Percentiles rank a stretch among this genome's conserved stretches.
Evolutionary conservation across 2,797 vertebrate genomes (phyloP).

Genomic region (Crenuchus spilurus): DNA sequence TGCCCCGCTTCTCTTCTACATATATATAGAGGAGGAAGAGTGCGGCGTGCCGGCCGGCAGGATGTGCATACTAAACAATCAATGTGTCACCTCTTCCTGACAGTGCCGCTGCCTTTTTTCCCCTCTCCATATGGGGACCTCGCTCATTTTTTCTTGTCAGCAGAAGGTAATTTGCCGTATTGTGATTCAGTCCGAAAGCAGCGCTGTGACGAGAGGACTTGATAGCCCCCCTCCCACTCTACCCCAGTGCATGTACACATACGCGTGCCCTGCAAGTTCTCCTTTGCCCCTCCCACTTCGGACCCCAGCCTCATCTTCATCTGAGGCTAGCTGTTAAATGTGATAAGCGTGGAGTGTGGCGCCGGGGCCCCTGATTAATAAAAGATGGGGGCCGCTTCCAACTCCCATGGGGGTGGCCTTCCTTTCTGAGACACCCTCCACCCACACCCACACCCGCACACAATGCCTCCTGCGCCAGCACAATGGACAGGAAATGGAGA

Average conservation of each 20-base stretch:
- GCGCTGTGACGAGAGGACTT: conserved; percentile 77
- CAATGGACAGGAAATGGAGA: conserved; percentile 82
- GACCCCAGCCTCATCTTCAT: conserved; percentile 73
- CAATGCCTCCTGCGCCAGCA: conserved; percentile 74
- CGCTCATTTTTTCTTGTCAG: conserved; percentile 86
- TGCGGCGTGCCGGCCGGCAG: conserved; percentile 73
- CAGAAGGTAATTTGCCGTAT: conserved; percentile 85
- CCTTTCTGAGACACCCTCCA: conserved; percentile 69
- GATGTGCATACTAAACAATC: conserved; percentile 84
- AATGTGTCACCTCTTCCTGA: conserved; percentile 84
- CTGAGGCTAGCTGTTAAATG: conserved; percentile 82
- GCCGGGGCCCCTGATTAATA: conserved; percentile 83
- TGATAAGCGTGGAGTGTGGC: conserved; percentile 82
- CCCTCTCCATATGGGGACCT: conserved; percentile 63
- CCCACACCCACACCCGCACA: conserved; percentile 67
- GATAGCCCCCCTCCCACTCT: conserved; percentile 73
- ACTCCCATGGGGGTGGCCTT: conserved; percentile 77
- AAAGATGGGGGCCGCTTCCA: conserved; percentile 81
- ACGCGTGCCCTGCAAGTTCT: conserved; percentile 28
- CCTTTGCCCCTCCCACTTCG: conserved; percentile 25
- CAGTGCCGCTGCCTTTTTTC: conserved; percentile 73
- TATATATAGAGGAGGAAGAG: conserved; percentile 76
- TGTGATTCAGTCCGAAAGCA: conserved; percentile 81
- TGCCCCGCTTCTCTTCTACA: conserved; percentile 76
- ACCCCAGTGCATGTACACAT: conserved; percentile 53